Percentiles rank a stretch among this genome's conserved stretches.
Evolutionary conservation across 1,140 invertebrate genomes (phyloP).

Genomic region (Micrasema longulum): DNA sequence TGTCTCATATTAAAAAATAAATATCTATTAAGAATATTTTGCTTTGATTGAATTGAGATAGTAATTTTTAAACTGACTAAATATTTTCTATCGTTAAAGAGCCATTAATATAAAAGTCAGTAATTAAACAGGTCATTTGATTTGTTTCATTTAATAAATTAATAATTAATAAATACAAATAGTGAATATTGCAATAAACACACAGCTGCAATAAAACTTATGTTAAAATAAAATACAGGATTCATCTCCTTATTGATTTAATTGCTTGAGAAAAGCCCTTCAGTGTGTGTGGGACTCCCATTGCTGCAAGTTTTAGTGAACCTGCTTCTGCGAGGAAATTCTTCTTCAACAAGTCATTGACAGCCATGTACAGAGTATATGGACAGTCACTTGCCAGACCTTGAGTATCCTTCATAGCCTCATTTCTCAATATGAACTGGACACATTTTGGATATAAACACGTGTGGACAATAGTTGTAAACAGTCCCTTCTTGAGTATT

Average conservation of each 20-base stretch:
- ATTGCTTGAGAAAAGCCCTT: conserved; percentile 42
- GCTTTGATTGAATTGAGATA: too few relatives aligned
- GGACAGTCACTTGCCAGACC: background rate
- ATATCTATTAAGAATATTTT: too few relatives aligned
- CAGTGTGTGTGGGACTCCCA: conserved; percentile 42
- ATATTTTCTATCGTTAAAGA: too few relatives aligned
- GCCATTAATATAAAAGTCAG: too few relatives aligned
- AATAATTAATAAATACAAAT: conserved; percentile 1
- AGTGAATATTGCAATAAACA: background rate
- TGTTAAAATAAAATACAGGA: background rate
- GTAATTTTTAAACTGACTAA: too few relatives aligned
- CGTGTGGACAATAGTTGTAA: conserved; percentile 41
- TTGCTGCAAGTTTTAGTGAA: conserved; percentile 43
- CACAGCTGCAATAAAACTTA: too few relatives aligned
- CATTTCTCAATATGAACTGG: conserved; percentile 43
- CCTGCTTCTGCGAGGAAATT: conserved; percentile 46
- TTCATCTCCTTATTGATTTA: conserved; percentile 16
- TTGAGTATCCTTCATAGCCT: conserved; percentile 3
- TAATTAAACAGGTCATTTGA: background rate
- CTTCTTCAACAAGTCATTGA: conserved; percentile 47
- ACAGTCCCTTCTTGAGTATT: conserved; percentile 47
- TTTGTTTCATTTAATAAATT: conserved; percentile 5
- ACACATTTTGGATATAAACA: conserved; percentile 45
- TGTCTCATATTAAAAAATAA: too few relatives aligned
- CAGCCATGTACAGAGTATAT: conserved; percentile 43